Evolutionary conservation across 2,888 invertebrate genomes (phyloP).

Genomic region (Drosophila lacicola): DNA sequence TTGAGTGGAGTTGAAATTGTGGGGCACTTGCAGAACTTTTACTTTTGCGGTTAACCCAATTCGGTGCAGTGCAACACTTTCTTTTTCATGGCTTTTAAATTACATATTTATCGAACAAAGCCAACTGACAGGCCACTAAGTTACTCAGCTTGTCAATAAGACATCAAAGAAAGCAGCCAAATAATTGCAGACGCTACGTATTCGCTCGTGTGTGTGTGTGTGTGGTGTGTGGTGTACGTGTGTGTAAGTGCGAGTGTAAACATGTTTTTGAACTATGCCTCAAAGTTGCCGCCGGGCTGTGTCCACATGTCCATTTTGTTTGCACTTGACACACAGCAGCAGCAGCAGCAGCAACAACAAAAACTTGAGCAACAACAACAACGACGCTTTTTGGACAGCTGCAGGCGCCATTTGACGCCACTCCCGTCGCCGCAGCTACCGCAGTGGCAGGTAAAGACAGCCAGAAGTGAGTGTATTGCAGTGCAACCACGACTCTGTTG

Average conservation of each 20-base stretch:
- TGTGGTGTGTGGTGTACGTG: conserved; percentile 16
- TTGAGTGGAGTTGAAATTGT: conserved; percentile 7
- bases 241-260: conserved; percentile 61
- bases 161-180: conserved; percentile 70
- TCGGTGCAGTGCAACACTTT: conserved; percentile 63
- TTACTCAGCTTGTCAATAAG: conserved; percentile 50
- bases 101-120: conserved; percentile 72
- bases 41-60: conserved; percentile 65
- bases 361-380: conserved; percentile 26
- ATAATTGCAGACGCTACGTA: conserved; percentile 11
- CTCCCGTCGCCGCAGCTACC: conserved; percentile 18
- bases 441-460: conserved; percentile 57
- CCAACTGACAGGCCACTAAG: conserved; percentile 44
- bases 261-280: conserved; percentile 75
- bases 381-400: conserved; percentile 64
- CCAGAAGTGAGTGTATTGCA: conserved; percentile 44
- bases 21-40: conserved; percentile 58
- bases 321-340: conserved; percentile 74
- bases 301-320: conserved; percentile 74
- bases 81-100: conserved; percentile 66
- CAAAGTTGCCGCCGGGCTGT: conserved; percentile 60
- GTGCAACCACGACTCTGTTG: conserved; percentile 14
- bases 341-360: conserved; percentile 8
- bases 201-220: neutral
- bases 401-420: conserved; percentile 62